These are phyloP conservation scores for Busseola fusca DNA, from an alignment of 2,888 invertebrate species.

Conservation along the genomic window DNA sequence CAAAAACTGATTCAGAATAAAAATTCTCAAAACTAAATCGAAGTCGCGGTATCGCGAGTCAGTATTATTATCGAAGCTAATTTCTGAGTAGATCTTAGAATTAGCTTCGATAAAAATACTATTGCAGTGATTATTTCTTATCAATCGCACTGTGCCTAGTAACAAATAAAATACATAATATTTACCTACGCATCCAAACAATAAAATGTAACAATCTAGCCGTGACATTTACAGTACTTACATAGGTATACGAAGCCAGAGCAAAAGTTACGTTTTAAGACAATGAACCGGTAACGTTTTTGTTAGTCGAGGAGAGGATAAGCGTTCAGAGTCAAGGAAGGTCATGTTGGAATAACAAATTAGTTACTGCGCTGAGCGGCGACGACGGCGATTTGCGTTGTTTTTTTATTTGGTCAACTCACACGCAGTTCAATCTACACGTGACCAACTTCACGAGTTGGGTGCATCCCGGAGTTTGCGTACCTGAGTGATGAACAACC, in stretches of 20 bases:
- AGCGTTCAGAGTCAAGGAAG: conserved; percentile 79
- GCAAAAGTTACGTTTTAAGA: conserved; percentile 59
- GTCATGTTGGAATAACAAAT: conserved; percentile 80
- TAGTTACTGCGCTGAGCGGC: conserved; percentile 64
- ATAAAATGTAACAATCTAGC: conserved; percentile 41
- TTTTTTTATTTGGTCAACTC: conserved; percentile 66
- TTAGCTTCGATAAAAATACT: no score
- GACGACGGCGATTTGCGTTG: conserved; percentile 61
- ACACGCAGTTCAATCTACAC: conserved; percentile 66
- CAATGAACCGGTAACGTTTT: conserved; percentile 64
- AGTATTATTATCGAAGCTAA: no score
- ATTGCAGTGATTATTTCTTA: conserved; percentile 7
- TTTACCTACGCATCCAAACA: conserved; percentile 21
- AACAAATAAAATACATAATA: conserved; percentile 27
- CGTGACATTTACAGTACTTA: conserved; percentile 43
- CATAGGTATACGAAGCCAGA: conserved; percentile 30
- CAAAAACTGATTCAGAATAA: conserved; percentile 63
- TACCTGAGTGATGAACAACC: conserved; percentile 39
- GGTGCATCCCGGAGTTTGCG: conserved; percentile 37
- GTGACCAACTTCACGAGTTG: conserved; percentile 52
- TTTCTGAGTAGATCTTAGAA: no score
- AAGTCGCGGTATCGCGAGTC: conserved; percentile 49
- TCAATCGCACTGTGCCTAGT: neutral
- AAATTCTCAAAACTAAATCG: conserved; percentile 60
- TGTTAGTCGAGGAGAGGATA: conserved; percentile 67